Conservation (phyloP, 2,888 invertebrate genomes). For the Eilema depressum region DNA sequence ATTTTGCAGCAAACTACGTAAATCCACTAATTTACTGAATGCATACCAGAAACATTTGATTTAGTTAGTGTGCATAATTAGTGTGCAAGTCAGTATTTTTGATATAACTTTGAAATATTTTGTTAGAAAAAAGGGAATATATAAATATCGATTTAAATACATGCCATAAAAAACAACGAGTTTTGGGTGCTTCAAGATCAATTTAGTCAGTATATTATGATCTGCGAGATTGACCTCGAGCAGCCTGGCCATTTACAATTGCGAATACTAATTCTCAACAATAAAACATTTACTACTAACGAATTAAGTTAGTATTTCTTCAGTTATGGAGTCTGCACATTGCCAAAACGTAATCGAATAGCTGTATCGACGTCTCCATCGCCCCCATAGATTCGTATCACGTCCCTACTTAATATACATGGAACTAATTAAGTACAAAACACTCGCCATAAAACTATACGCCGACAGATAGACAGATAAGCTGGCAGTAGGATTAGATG, state of each 20-base stretch:
- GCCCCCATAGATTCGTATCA: conserved; percentile 48
- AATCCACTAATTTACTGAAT: too few species aligned
- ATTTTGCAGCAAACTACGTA: too few species aligned
- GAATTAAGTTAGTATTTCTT: neutral
- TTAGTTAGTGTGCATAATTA: too few species aligned
- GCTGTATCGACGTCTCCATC: conserved; percentile 11
- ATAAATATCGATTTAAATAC: too few species aligned
- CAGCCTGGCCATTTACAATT: too few species aligned
- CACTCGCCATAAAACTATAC: conserved; percentile 46
- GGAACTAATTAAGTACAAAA: conserved; percentile 51
- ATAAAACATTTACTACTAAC: neutral
- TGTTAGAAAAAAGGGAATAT: too few species aligned
- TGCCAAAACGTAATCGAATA: conserved; percentile 13
- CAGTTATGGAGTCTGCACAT: neutral
- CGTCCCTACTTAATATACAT: conserved; percentile 50
- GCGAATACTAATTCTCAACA: neutral
- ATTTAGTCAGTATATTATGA: neutral
- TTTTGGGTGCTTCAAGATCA: too few species aligned
- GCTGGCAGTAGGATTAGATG: conserved; percentile 28
- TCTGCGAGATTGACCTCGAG: neutral
- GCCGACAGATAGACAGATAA: conserved; percentile 39
- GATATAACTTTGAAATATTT: too few species aligned
- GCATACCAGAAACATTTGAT: too few species aligned
- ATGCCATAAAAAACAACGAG: too few species aligned
- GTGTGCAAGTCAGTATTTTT: too few species aligned